Base-by-base conservation (phyloP, 2,113 vertebrate species). In the Tricholaema leucomelas region DNA sequence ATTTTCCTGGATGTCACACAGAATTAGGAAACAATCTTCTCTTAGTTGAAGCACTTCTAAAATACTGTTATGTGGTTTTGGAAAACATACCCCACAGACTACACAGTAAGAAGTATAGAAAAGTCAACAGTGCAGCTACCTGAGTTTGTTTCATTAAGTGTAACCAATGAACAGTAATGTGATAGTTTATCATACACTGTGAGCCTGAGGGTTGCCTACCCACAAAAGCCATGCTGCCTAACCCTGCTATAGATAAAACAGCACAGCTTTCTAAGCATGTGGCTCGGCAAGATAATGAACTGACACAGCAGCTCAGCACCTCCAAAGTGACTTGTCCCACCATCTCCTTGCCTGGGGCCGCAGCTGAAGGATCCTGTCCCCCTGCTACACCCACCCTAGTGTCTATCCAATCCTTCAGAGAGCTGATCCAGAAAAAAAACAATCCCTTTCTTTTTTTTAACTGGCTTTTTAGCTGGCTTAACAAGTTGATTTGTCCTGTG, bases 111-210 rank as follows among this genome's bases (percentile, higher is more conserved):
- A 94, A 94, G 70, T 89, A 92, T 94, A 96, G 90, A 96, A 93
- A 98, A 97, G 93, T 94, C 94, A 97, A 95, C 81, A 96, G 90
- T 88, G 96, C 90, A 88, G 96, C 95, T 97, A 97, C 97, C 97
- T 97, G 97, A 98, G 97, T 96, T 97, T 96, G 59, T 92, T 93
- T 89, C 89, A 59, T 90, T 90, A 88, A 66, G 36, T 83, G 90
- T 65, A 65, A 64, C 70, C 76, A 74, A 77, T 81, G 50, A 92
- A 85, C 87, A 92, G 80, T 86, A 89, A 92, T 86, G 87, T 24
- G 56, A 4, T 85, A 71, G 55, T 92, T 91, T 44, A 44, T 40
- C 81, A 80, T 74, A 78, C 69, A 71, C 81, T 66, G 85, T 1
- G 12, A 94, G 78, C 84, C 91, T 64, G 81, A 89, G 84, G 72